Evolutionary conservation across 2,797 vertebrate species (phyloP).

Genomic region (Aeoliscus strigatus): DNA sequence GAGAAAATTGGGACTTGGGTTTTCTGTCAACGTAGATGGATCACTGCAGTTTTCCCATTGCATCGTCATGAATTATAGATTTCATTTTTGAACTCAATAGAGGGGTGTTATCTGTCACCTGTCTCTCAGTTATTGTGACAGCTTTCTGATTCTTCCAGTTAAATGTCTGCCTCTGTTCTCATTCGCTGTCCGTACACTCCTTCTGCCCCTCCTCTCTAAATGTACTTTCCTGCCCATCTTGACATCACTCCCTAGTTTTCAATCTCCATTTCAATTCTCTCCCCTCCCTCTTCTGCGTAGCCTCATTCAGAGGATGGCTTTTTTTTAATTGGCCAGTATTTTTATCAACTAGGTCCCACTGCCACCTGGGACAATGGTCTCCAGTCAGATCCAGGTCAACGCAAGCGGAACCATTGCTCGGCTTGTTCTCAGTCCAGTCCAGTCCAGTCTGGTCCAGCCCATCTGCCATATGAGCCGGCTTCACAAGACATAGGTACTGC

Average conservation of each 20-base stretch:
- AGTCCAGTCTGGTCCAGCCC: constrained; percentile 43
- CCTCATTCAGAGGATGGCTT: constrained; percentile 64
- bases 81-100: constrained; percentile 3
- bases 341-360: constrained; percentile 81
- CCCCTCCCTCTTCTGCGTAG: constrained; percentile 59
- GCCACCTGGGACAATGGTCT: constrained; percentile 79
- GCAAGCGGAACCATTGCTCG: constrained; percentile 49
- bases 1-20: constrained; percentile 13
- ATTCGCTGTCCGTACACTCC: constrained; percentile 6
- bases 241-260: constrained; percentile 46
- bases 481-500: constrained; percentile 47
- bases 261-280: constrained; percentile 34
- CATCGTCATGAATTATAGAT: not conserved
- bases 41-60: constrained; percentile 17
- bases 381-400: constrained; percentile 73
- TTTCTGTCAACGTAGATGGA: constrained; percentile 17
- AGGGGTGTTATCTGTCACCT: not conserved
- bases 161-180: constrained; percentile 16
- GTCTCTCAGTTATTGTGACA: not conserved
- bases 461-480: constrained; percentile 41
- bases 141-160: constrained; percentile 1
- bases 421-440: constrained; percentile 37
- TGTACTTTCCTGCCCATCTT: constrained; percentile 37
- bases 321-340: constrained; percentile 81
- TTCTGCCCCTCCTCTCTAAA: constrained; percentile 9